Evolutionary conservation across 2,888 invertebrate genomes (phyloP), one percentile per base, ranked within the genome.

Genomic region (Oithona nana): DNA sequence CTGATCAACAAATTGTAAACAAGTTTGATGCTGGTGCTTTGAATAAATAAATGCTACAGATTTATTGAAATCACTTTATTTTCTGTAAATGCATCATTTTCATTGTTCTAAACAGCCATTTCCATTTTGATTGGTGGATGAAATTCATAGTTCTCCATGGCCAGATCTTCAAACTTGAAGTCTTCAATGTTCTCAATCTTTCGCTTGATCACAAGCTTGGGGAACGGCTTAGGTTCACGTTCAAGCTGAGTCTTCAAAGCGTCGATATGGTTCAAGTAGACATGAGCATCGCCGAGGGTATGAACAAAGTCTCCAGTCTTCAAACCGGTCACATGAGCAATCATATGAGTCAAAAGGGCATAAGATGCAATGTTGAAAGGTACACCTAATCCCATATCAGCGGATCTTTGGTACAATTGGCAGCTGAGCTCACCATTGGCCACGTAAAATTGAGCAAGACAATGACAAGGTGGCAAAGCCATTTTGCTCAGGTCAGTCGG

Each of bases 291-390:
- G 13, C 97, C 97, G 67, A 93, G 78, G 0, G 89, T 87, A 73
- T 95, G 94, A 1, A 97, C 78, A 71, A 98, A 92, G 66, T 95
- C 94, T 39, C 88, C 92, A 57, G 92, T 82, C 84, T 90, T 83
- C 54, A 94, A 76, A 55, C 82, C 83, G n/a, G 92, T 90, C 24
- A 97, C 81, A 71, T 94, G 88, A 28, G 97, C 95, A 67, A 97
- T 84, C 92, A 98, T 94, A 69, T 84, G 85, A 1, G 93, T 94
- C 2, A 97, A 78, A 29, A 97, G 73, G 1, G 95, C 81, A 74
- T 97, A 98, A 68, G 94, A 94, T 57, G 97, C 95, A 68, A 98
- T 92, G 74, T 97, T 97, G 73, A 97, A 97, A 13, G 95, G 95
- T 0, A 95, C 93, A n/a, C 97, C 97, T 1, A 97, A 77, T 1